Conservation (phyloP, 2,113 vertebrate genomes). For the Eleginops maclovinus region DNA sequence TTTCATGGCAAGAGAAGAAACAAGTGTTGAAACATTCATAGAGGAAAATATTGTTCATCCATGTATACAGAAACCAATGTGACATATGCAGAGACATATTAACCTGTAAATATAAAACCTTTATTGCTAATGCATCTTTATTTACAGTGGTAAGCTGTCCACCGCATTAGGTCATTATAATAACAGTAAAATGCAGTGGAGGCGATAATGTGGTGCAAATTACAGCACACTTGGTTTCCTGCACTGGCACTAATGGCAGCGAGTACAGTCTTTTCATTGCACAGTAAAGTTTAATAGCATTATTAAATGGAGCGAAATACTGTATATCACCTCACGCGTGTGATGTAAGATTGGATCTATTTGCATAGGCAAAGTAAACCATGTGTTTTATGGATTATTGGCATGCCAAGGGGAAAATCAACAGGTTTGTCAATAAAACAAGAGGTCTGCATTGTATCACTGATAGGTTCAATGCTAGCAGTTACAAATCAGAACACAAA, state of each 20-base stretch:
- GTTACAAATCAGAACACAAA: constrained; percentile 49
- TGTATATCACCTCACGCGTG: constrained; percentile 36
- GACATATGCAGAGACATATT: neutral
- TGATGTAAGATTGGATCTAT: constrained; percentile 54
- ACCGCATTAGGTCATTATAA: constrained; percentile 58
- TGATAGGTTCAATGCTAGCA: constrained; percentile 50
- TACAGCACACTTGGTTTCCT: constrained; percentile 63
- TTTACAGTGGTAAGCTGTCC: constrained; percentile 34
- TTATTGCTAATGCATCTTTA: constrained; percentile 38
- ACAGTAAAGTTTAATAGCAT: constrained; percentile 80
- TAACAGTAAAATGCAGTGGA: constrained; percentile 54
- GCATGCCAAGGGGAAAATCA: constrained; percentile 44
- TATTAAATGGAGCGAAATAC: constrained; percentile 73
- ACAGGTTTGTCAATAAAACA: constrained; percentile 66
- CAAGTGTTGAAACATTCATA: neutral
- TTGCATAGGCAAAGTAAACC: constrained; percentile 63
- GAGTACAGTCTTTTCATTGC: constrained; percentile 71
- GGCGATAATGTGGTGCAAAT: constrained; percentile 71
- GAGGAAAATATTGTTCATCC: neutral
- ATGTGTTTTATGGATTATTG: constrained; percentile 66
- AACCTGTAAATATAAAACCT: constrained; percentile 10
- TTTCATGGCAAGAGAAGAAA: constrained; percentile 14
- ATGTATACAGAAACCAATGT: neutral
- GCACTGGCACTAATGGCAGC: constrained; percentile 63
- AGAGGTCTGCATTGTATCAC: constrained; percentile 41